Conservation (phyloP, 1,140 invertebrate species). For the Antheraea mylitta region DNA sequence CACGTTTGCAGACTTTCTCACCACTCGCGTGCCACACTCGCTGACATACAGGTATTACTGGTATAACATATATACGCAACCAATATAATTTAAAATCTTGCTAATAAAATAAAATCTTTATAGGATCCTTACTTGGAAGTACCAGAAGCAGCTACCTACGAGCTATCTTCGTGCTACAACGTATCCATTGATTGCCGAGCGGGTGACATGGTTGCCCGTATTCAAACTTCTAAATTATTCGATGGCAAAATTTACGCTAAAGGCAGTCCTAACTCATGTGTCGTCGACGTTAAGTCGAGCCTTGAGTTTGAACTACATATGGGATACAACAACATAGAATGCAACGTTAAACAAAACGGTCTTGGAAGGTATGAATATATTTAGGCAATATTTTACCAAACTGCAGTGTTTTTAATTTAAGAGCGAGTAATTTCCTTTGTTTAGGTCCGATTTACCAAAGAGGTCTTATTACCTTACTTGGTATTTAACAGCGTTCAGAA, state of each 20-base stretch:
- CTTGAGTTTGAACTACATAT: slow-evolving; percentile 93
- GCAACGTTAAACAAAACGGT: slow-evolving; percentile 92
- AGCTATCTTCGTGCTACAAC: slow-evolving; percentile 96
- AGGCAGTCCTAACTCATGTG: slow-evolving; percentile 94
- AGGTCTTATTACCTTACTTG: too few species aligned
- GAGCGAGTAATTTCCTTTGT: too few species aligned
- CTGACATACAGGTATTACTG: slow-evolving; percentile 87
- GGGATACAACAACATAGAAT: slow-evolving; percentile 95
- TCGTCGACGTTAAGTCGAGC: slow-evolving; percentile 90
- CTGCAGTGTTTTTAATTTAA: background rate
- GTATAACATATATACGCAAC: slow-evolving; percentile 2
- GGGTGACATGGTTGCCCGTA: slow-evolving; percentile 94
- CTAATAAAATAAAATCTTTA: slow-evolving; percentile 32
- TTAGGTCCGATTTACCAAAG: too few species aligned
- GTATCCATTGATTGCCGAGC: slow-evolving; percentile 95
- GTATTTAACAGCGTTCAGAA: too few species aligned
- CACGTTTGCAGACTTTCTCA: slow-evolving; percentile 95
- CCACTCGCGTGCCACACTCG: slow-evolving; percentile 92
- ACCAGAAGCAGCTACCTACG: slow-evolving; percentile 93
- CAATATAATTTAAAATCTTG: background rate
- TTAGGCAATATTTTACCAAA: slow-evolving; percentile 3
- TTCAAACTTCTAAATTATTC: slow-evolving; percentile 95
- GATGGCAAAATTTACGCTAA: slow-evolving; percentile 97
- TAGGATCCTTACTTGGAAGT: slow-evolving; percentile 94
- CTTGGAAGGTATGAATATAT: slow-evolving; percentile 81